Base-by-base conservation (phyloP, 2,113 vertebrate genomes). In the Stigmatopora nigra region DNA sequence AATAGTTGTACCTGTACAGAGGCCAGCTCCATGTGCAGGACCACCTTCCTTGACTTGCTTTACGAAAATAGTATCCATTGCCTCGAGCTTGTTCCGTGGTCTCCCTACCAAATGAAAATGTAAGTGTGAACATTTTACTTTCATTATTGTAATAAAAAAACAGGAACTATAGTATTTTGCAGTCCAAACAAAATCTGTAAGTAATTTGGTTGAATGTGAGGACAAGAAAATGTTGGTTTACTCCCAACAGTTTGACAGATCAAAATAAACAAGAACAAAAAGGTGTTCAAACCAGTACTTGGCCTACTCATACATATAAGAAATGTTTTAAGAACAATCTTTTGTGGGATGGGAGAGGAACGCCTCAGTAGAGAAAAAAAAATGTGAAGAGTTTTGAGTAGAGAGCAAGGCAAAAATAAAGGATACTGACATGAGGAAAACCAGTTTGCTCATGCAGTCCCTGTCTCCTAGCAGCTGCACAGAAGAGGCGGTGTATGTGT, bases 41-140 rank as follows among this genome's bases (percentile, higher is more conserved):
- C 95, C 94, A 41, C 93, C 94, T 85, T 97, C 93, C 76, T 94
- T 98, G 67, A 99, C 96, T 80, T 99, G 95, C 71, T 99, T 99
- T 71, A 99, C 96, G 1, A 99, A 99, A 85, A 99, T 99, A 67
- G 97, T 99, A 70, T 99, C 97, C 95, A 99, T 98, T 0, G 95
- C 94, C 72, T 99, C 96, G 78, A 97, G 77, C 73, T 90, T 92
- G 83, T 92, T 96, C 71, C 92, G 91, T 68, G 84, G 93, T 82
- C 95, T 94, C 79, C 95, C 97, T 99, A 61, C 77, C 65, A 63
- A 75, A 1, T 63, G 25, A 70, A 51, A 49, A 25, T 6, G 10
- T 25, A 5, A 16, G 51, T 36, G 25, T 14, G 19, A 7, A 45
- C 41, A 14, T 3, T 5, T 45, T 45, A 45, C 59, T 22, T 45